Percentiles rank a stretch among this genome's conserved stretches.
Evolutionary conservation across 2,797 vertebrate genomes (phyloP).

Genomic region (Liparis tanakae): DNA sequence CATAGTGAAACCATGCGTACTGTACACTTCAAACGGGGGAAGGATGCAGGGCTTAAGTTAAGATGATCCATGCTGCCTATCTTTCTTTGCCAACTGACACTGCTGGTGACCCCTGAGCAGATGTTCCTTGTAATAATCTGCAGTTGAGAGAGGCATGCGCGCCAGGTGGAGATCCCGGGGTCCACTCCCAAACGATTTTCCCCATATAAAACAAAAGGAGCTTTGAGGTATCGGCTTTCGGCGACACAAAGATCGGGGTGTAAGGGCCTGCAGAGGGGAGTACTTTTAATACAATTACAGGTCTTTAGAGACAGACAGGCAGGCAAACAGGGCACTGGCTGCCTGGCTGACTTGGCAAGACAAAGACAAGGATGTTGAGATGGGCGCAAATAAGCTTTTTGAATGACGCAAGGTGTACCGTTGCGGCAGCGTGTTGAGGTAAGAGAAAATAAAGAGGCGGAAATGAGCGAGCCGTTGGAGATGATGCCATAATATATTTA

Average conservation of each 20-base stretch:
- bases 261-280: constrained; percentile 73
- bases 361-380: constrained; percentile 61
- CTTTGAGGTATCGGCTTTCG: constrained; percentile 86
- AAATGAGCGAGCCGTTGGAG: constrained; percentile 64
- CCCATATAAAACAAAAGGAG: constrained; percentile 84
- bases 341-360: constrained; percentile 56
- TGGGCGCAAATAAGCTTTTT: constrained; percentile 61
- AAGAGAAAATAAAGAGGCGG: constrained; percentile 63
- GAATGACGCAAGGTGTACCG: constrained; percentile 55
- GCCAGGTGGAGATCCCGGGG: constrained; percentile 84
- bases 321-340: constrained; percentile 62
- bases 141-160: constrained; percentile 84
- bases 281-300: constrained; percentile 84
- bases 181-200: constrained; percentile 79
- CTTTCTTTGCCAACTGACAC: constrained; percentile 82
- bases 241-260: constrained; percentile 79
- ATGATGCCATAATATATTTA: constrained; percentile 67
- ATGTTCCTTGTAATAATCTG: constrained; percentile 88
- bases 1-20: constrained; percentile 51
- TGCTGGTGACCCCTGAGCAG: constrained; percentile 83
- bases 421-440: constrained; percentile 50
- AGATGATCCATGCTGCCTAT: constrained; percentile 77
- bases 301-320: constrained; percentile 77
- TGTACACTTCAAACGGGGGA: constrained; percentile 66
- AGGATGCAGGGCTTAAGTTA: constrained; percentile 71